These are phyloP conservation scores for Alfaro cultratus DNA, from an alignment of 2,797 vertebrate genomes.

Conservation along the genomic window DNA sequence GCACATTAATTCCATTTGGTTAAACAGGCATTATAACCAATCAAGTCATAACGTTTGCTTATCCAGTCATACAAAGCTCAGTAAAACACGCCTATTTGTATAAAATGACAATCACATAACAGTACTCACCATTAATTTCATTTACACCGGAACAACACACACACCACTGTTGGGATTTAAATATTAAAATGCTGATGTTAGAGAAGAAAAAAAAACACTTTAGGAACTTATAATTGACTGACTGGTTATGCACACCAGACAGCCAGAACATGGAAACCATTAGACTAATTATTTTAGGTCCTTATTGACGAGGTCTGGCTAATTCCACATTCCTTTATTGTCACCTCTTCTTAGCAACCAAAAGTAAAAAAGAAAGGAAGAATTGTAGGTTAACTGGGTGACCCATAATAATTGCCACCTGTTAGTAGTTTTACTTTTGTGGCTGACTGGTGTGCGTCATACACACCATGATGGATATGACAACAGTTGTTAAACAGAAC, in stretches of 20 bases:
- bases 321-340: neutral
- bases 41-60: constrained; percentile 34
- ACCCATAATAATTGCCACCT: neutral
- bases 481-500: constrained; percentile 41
- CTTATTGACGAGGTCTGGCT: neutral
- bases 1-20: constrained; percentile 67
- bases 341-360: neutral
- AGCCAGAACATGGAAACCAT: neutral
- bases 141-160: constrained; percentile 14
- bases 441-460: constrained; percentile 19
- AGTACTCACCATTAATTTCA: constrained; percentile 13
- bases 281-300: neutral
- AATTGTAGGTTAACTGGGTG: neutral
- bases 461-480: constrained; percentile 50
- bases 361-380: neutral
- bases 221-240: constrained; percentile 54
- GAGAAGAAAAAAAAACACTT: constrained; percentile 64
- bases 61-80: constrained; percentile 43
- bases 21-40: constrained; percentile 59
- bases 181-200: constrained; percentile 33
- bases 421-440: neutral
- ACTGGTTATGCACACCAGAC: constrained; percentile 46
- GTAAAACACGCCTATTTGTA: constrained; percentile 27
- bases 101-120: constrained; percentile 22
- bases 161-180: constrained; percentile 31